Evolutionary conservation across 2,888 invertebrate species (phyloP), one percentile per base, ranked within the genome.

Genomic region (Eupithecia tripunctaria): DNA sequence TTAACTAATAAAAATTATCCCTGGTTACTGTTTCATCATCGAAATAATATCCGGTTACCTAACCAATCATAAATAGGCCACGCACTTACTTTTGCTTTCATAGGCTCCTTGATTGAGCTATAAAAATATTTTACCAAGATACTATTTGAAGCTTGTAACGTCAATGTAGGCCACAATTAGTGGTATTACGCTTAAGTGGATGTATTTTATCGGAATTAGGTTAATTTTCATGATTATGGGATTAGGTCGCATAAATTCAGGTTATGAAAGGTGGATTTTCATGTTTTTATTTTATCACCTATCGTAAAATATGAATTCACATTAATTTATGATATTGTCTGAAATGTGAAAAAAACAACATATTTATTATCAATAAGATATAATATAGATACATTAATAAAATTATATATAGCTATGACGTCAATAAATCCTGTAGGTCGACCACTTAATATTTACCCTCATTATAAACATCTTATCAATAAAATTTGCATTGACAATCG

Each of bases 81-180:
- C 21, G 66, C 51, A 72, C 67, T 75, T 75, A 72, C 64, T 47
- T 29, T 59, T 67, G 59, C 60, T 67, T 72, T 72, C 67, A 72
- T 72, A 72, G 75, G 75, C 70, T 68, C 67, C 70, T 72, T 72
- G 75, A 75, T 75, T 75, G 72, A 70, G 72, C 41, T 51, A 74
- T 74, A 70, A 74, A 68, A 74, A 67, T 72, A 43, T 71, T 71
- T 74, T 64, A 63, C 67, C 67, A 67, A 71, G 62, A 67, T 65
- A 65, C 71, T 74, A 68, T 74, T 51, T 71, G 71, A 60, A n/a
- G 32, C 62, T 21, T 32, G n/a, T n/a, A 32, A 36, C 32, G 10
- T 65, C 65, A 56, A 74, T 74, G 74, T 74, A 71, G 74, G 66
- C 56, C 74, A 71, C 69, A 74, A 74, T 74, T 71, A 71, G 71